Conservation (phyloP, 2,797 vertebrate genomes). For the Tokudaia muenninki region DNA sequence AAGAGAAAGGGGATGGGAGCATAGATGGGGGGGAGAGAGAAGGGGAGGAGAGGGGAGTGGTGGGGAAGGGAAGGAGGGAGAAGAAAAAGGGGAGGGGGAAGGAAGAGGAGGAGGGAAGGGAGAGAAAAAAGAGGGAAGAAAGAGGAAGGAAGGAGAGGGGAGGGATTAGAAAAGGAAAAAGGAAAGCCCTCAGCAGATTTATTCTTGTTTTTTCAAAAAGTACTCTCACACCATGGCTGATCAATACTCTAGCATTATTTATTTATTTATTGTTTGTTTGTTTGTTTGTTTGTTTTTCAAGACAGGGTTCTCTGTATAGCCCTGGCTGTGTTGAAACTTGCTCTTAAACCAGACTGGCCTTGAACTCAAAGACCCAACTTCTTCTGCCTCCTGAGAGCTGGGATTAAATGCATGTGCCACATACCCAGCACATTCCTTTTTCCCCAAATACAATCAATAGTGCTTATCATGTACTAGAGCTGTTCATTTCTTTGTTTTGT, state of each 20-base stretch:
- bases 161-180: not conserved
- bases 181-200: not conserved
- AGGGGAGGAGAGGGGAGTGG: accelerated
- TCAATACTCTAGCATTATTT: not conserved
- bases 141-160: no score
- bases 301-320: not conserved
- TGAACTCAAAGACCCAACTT: not conserved
- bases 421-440: not conserved
- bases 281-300: not conserved
- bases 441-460: not conserved
- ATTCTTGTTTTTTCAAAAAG: not conserved
- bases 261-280: not conserved
- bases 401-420: not conserved
- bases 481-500: not conserved
- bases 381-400: not conserved
- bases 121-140: not conserved
- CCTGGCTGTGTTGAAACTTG: not conserved
- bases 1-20: not conserved
- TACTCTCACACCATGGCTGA: not conserved
- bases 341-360: not conserved
- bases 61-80: not conserved
- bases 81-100: not conserved
- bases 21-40: not conserved
- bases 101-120: no score
- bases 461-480: not conserved